These are phyloP conservation scores for Autographa pulchrina DNA, from an alignment of 2,888 invertebrate species.

Conservation along the genomic window DNA sequence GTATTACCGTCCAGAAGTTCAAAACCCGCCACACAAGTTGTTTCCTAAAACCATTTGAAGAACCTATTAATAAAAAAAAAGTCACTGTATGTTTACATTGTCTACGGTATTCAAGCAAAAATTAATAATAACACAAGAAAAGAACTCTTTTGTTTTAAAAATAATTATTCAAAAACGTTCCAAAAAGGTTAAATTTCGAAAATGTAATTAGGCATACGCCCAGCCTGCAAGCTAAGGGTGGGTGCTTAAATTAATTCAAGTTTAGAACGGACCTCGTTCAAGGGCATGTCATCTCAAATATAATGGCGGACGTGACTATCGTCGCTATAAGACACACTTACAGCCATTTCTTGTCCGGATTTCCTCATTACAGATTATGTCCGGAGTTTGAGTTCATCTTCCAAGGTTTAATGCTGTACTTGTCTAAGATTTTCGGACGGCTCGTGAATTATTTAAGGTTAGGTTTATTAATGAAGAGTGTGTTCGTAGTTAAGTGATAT, in stretches of 20 bases:
- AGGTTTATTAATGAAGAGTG: no score
- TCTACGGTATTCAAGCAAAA: no score
- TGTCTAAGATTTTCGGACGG: background rate
- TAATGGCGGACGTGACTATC: constrained; percentile 50
- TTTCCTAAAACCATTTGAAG: no score
- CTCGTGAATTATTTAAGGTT: background rate
- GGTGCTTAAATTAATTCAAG: constrained; percentile 58
- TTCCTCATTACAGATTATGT: constrained; percentile 59
- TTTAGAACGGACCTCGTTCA: constrained; percentile 40
- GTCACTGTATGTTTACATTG: no score
- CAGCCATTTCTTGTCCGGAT: constrained; percentile 46
- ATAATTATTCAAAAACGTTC: background rate
- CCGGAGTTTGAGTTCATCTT: constrained; percentile 40
- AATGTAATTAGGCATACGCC: background rate
- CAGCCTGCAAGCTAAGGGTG: constrained; percentile 17
- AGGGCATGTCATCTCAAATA: constrained; percentile 55
- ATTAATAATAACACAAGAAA: background rate
- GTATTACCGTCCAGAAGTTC: no score
- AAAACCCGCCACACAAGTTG: no score
- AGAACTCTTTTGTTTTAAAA: background rate
- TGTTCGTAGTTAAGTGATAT: background rate
- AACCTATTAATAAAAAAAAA: no score
- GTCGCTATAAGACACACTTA: constrained; percentile 33
- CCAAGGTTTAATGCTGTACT: constrained; percentile 29
- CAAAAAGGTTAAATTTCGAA: background rate